phyloP scores from a whole-genome alignment of 2,797 vertebrate species.

The Acrocephalus scirpaceus region DNA sequence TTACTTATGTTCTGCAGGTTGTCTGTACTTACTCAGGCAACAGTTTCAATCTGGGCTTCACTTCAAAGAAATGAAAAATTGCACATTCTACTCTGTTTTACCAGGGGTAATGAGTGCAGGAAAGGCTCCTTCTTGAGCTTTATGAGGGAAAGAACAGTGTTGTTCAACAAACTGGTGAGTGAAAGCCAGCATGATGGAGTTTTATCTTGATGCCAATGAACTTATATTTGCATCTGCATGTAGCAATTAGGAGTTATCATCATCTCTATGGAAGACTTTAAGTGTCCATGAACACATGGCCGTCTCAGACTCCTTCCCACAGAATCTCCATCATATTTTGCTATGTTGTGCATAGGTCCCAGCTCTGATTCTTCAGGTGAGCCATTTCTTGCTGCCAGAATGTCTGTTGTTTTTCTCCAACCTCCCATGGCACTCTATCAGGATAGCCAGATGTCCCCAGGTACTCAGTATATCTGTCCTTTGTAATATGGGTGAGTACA shows the following conservation, averaged over 20 bases:
- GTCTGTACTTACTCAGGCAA: slow-evolving; percentile 20
- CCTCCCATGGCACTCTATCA: not conserved
- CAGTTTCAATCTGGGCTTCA: slow-evolving; percentile 12
- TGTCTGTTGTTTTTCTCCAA: not conserved
- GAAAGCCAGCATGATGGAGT: not conserved
- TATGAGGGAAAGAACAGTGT: not conserved
- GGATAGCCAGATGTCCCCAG: not conserved
- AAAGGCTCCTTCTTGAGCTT: not conserved
- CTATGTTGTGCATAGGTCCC: not conserved
- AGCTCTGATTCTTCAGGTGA: not conserved
- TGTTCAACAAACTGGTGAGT: not conserved
- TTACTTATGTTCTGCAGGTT: not conserved
- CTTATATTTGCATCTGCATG: not conserved
- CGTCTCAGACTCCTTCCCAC: not conserved
- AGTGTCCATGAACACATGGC: not conserved
- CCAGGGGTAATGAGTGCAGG: not conserved
- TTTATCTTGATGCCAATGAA: not conserved
- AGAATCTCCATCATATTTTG: accelerated
- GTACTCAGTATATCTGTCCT: not conserved
- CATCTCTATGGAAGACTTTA: not conserved
- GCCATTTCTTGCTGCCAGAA: not conserved
- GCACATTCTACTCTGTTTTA: not conserved
- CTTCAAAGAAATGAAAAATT: slow-evolving; percentile 51
- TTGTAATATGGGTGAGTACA: not conserved
- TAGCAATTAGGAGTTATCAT: not conserved